phyloP scores from a whole-genome alignment of 2,113 vertebrate species.

The Gopherus flavomarginatus region DNA sequence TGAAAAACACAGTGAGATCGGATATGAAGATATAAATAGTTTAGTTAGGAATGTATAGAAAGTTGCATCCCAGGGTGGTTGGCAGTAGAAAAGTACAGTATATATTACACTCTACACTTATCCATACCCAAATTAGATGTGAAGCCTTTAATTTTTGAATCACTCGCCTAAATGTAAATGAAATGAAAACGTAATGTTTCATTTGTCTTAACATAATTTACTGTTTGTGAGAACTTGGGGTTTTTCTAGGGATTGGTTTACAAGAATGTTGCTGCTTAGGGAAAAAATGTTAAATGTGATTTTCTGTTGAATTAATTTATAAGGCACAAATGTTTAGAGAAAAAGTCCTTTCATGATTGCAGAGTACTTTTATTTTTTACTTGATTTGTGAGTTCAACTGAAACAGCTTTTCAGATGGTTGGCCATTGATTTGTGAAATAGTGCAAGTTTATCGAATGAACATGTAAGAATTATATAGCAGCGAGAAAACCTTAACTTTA shows the following conservation, averaged over 20 bases:
- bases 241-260: neutral
- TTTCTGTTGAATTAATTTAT: neutral
- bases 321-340: neutral
- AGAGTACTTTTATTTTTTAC: neutral
- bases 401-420: neutral
- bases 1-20: neutral
- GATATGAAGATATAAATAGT: neutral
- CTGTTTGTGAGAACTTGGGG: neutral
- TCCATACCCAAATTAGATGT: neutral
- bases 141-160: neutral
- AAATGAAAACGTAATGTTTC: accelerated
- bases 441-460: neutral
- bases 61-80: neutral
- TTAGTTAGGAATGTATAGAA: neutral
- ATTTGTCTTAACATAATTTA: neutral
- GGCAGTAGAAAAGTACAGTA: neutral
- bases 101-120: neutral
- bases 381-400: neutral
- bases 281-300: neutral
- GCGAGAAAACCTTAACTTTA: neutral
- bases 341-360: accelerated
- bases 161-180: neutral
- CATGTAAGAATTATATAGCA: neutral
- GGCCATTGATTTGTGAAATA: neutral
- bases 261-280: neutral